Evolutionary conservation across 2,113 vertebrate species (phyloP).

Genomic region (Panthera tigris): DNA sequence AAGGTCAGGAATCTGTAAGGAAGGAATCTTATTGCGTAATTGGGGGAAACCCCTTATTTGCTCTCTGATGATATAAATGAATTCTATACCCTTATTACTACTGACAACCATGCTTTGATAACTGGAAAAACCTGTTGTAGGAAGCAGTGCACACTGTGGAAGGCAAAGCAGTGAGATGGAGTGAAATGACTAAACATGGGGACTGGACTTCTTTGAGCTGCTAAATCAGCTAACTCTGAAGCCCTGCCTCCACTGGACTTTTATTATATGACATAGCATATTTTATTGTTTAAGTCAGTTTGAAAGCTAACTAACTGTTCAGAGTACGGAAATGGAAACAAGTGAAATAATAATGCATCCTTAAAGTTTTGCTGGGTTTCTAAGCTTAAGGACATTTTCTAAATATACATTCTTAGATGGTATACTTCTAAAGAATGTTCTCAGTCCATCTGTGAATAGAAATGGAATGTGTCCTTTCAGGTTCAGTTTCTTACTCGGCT

Average conservation of each 20-base stretch:
- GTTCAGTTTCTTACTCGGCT: not conserved
- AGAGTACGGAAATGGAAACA: not conserved
- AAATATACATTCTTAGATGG: not conserved
- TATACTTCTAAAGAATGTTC: constrained; percentile 22
- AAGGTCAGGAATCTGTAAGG: not conserved
- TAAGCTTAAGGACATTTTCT: not conserved
- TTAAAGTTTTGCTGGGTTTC: constrained; percentile 14
- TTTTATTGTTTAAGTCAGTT: constrained; percentile 12
- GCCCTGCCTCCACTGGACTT: not conserved
- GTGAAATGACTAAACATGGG: not conserved
- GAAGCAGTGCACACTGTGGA: not conserved
- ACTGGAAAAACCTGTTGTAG: not conserved
- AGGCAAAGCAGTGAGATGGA: not conserved
- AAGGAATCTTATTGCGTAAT: not conserved
- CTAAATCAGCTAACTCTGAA: not conserved
- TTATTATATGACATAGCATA: not conserved
- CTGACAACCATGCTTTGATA: not conserved
- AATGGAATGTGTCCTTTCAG: not conserved
- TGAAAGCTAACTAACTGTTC: not conserved
- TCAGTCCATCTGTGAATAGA: not conserved
- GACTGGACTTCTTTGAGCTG: not conserved
- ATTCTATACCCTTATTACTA: not conserved
- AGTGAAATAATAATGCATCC: constrained; percentile 35
- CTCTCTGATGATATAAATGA: not conserved
- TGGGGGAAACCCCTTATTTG: not conserved